A percentile compares a stretch with the other conserved stretches of the same genome.
phyloP scores from a whole-genome alignment of 1,140 invertebrate genomes.

The Diorhabda elongata region DNA sequence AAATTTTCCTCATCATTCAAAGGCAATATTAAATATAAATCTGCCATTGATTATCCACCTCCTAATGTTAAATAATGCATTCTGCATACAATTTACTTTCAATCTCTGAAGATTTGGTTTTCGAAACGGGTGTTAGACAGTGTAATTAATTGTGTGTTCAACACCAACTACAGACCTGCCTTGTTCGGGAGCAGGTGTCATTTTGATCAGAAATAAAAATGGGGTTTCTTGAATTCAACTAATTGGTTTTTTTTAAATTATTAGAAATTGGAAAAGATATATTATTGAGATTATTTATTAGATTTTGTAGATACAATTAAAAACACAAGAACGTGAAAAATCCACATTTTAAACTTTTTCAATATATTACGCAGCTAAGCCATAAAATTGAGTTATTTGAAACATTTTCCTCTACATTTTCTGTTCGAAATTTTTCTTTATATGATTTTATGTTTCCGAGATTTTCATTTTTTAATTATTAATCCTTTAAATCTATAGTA shows the following conservation, averaged over 20 bases:
- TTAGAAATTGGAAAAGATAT: background rate
- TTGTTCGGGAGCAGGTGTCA: background rate
- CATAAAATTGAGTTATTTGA: too few species aligned
- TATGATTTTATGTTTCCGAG: too few species aligned
- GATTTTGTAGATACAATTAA: too few species aligned
- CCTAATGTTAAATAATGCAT: background rate
- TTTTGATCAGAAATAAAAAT: background rate
- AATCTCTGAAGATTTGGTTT: background rate
- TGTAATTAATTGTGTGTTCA: background rate
- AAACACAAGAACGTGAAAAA: too few species aligned
- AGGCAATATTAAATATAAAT: background rate
- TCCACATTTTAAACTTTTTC: too few species aligned
- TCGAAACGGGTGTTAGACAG: background rate
- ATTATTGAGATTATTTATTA: background rate
- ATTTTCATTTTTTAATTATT: too few species aligned
- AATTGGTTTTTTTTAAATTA: background rate
- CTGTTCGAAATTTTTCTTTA: too few species aligned
- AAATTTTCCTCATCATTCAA: background rate
- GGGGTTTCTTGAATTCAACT: background rate
- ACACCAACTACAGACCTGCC: background rate
- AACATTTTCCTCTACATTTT: too few species aligned
- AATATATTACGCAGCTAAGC: too few species aligned
- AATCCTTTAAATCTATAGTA: too few species aligned
- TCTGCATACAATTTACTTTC: background rate
- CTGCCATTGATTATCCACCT: background rate